phyloP scores from a whole-genome alignment of 2,797 vertebrate genomes.

The Clarias laeviceps region DNA sequence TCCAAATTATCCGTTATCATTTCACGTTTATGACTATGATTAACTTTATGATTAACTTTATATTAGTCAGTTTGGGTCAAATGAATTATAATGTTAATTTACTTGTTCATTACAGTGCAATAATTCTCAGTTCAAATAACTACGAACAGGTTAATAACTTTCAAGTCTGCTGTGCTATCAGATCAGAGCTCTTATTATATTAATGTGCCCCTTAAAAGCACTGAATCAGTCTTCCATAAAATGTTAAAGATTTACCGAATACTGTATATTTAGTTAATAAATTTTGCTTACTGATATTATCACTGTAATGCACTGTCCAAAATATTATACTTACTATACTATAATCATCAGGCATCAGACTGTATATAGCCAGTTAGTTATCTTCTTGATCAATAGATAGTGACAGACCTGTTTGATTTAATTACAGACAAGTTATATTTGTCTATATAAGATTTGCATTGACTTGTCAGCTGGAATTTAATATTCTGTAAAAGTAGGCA shows the following conservation, averaged over 20 bases:
- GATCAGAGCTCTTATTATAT: neutral
- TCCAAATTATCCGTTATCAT: neutral
- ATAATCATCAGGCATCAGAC: too few relatives aligned
- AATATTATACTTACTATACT: neutral
- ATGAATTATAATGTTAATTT: neutral
- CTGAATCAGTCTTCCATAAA: neutral
- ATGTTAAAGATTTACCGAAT: neutral
- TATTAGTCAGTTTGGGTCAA: neutral
- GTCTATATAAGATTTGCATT: neutral
- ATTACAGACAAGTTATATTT: neutral
- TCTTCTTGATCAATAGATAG: neutral
- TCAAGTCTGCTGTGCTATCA: neutral
- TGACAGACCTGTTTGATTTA: neutral
- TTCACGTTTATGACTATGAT: constrained; percentile 4
- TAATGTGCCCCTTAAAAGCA: neutral
- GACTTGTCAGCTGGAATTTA: neutral
- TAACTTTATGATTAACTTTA: constrained; percentile 10
- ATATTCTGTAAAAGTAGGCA: neutral
- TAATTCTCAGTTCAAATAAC: neutral
- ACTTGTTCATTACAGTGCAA: neutral
- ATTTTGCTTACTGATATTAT: neutral
- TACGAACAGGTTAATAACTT: neutral
- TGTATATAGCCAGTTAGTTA: neutral
- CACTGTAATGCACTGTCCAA: neutral
- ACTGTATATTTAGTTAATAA: neutral